Conservation (phyloP, 2,797 vertebrate genomes). For the Pogoniulus pusillus region DNA sequence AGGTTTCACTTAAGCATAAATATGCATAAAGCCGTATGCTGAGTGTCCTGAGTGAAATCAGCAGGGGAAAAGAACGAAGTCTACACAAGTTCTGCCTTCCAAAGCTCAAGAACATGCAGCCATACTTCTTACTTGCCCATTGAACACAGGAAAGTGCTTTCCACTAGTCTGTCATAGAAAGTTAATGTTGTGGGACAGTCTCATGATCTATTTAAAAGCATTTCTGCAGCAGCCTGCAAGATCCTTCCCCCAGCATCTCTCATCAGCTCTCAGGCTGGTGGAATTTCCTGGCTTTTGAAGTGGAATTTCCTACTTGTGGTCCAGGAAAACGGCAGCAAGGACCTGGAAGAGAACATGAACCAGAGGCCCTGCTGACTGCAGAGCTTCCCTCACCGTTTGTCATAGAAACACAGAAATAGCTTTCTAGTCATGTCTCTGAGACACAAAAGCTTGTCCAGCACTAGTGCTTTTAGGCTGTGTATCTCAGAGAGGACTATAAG, state of each 20-base stretch:
- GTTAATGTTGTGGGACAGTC: slow-evolving; percentile 17
- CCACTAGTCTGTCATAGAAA: slow-evolving; percentile 2
- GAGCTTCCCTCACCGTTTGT: not conserved
- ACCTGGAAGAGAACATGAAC: not conserved
- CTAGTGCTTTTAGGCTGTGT: not conserved
- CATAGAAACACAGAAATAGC: not conserved
- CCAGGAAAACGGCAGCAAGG: not conserved
- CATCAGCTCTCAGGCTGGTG: slow-evolving; percentile 42
- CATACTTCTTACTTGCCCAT: not conserved
- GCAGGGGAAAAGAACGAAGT: not conserved
- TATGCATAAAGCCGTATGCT: not conserved
- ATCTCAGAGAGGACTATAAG: not conserved
- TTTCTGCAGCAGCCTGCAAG: not conserved
- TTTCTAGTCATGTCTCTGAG: not conserved
- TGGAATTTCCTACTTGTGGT: slow-evolving; percentile 32
- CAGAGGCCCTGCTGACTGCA: not conserved
- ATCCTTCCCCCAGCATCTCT: slow-evolving; percentile 1
- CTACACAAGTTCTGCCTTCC: not conserved
- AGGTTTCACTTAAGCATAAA: not conserved
- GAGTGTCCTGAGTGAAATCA: not conserved
- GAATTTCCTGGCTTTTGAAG: slow-evolving; percentile 49
- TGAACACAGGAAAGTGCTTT: not conserved
- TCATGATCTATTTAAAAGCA: slow-evolving; percentile 34
- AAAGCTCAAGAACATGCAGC: not conserved
- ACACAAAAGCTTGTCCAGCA: not conserved